Base-by-base conservation (phyloP, 2,113 vertebrate genomes). In the Glaucidium brasilianum region DNA sequence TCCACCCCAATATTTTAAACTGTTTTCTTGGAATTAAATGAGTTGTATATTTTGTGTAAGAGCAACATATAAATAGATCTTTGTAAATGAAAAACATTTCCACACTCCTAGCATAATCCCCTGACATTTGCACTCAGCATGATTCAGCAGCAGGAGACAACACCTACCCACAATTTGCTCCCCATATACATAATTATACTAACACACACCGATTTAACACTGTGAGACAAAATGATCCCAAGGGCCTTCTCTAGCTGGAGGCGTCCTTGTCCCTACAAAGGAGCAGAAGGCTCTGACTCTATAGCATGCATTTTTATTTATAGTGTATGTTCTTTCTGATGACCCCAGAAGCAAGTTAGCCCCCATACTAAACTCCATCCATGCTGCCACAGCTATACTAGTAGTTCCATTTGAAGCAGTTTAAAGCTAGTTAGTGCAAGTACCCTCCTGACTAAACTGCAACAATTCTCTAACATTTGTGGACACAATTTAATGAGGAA, bases 81-180 rank as follows among this genome's bases (percentile, higher is more conserved):
- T 81, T 82, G 53, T 55, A 82, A 71, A 71, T 59, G 25, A 82
- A 83, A 92, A 97, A 43, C 26, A n/a, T 27, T 89, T 94, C 22
- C 19, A 53, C 19, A 12, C 19, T 85, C 34, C 47, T 86, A 49
- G 68, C 10, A 16, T 73, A 96, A 89, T 76, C 74, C 50, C 66
- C 55, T 78, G 76, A 87, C 63, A 87, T 92, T 89, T 93, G 69
- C 37, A 71, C 59, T 89, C 88, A 62, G 73, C 47, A 25, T 50
- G 73, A 89, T 60, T 94, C 59, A 91, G 63, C 50, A 93, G 64
- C 80, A 83, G 55, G 59, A 97, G 71, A 91, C 29, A 86, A 77
- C 64, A 74, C 18, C 78, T 92, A 88, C 56, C 52, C 49, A 85
- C 52, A 80, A 17, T 87, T 95, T 93, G 12, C 43, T 93, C 76